These are phyloP conservation scores for Holacanthella duospinosa DNA, from an alignment of 2,888 invertebrate genomes.

Conservation along the genomic window DNA sequence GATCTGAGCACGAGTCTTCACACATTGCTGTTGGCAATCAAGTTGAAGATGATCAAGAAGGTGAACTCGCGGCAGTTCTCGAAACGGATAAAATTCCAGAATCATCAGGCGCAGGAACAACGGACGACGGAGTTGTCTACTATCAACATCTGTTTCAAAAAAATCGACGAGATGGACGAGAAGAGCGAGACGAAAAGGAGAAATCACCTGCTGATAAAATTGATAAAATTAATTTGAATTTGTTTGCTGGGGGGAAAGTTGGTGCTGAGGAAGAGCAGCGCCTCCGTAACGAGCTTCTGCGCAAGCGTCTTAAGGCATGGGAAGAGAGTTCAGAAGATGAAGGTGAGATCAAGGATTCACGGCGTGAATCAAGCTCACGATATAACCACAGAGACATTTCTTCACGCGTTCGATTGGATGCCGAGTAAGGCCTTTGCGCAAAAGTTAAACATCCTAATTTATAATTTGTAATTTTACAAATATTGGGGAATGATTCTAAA, in stretches of 20 bases:
- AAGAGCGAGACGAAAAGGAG: neutral
- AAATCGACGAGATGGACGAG: constrained; percentile 13
- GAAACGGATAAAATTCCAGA: neutral
- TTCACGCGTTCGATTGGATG: neutral
- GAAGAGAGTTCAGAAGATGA: constrained; percentile 31
- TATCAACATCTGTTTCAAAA: constrained; percentile 33
- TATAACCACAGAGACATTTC: neutral
- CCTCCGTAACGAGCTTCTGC: constrained; percentile 28
- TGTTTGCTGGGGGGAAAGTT: constrained; percentile 9
- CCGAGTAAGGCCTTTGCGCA: too few species aligned
- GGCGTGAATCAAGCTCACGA: too few species aligned
- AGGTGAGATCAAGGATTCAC: constrained; percentile 6
- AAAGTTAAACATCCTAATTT: too few species aligned
- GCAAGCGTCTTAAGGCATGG: constrained; percentile 32
- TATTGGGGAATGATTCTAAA: too few species aligned
- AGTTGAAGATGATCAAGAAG: constrained; percentile 13
- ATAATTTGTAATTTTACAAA: too few species aligned
- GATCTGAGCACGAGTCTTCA: constrained; percentile 9
- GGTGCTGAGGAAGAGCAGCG: constrained; percentile 30
- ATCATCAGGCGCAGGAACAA: neutral
- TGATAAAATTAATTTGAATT: neutral
- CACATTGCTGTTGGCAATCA: neutral
- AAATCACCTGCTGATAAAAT: neutral
- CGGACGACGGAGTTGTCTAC: constrained; percentile 29
- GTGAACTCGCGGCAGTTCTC: neutral